Base-by-base conservation (phyloP, 2,888 invertebrate species). In the Nemurella pictetii region DNA sequence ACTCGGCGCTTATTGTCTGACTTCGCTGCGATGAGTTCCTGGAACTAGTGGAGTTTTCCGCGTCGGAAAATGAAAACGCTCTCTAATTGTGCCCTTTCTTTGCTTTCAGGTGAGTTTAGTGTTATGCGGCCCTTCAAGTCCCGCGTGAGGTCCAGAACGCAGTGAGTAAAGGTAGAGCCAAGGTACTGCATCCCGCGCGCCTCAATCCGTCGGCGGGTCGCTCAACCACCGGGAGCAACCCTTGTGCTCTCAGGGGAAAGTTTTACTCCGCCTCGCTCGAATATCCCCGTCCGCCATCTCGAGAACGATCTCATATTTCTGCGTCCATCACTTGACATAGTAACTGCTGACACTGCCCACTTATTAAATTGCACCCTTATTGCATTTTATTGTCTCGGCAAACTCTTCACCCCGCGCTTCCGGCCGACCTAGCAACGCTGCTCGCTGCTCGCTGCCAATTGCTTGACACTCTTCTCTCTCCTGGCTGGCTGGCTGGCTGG, bases 401-500 rank as follows among this genome's bases (percentile, higher is more conserved):
- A 2, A 20, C 20, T 55, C 55, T 55, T 12, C 55, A 12, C 55
- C 55, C 55, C 55, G 55, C 55, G 55, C 55, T 15, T 55, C 55
- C 55, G 55, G 12, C 5, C 55, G 9, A 55, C 55, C 55, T 12
- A 55, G 55, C 20, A 12, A 2, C 9, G 55, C 12, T 55, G 9
- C 55, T 55, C 55, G 20, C 20, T n/a, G n/a, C 12, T 12, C 15
- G 55, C 15, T 7, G 55, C 55, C 55, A 35, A n/a, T 12, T 12
- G 35, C 4, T 12, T 55, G 15, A 15, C 55, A 20, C 55, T 7
- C 55, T 55, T 55, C 55, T 55, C 55, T 55, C 9, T 55, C n/a
- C n/a, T n/a, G 15, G 55, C 83, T 32, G 72, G n/a, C 35, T 83
- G 28, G 28, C 80, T 84, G 55, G 30, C 80, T n/a, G 15, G 55